Conservation (phyloP, 1,140 invertebrate genomes). For the Chrysoperla carnea region DNA sequence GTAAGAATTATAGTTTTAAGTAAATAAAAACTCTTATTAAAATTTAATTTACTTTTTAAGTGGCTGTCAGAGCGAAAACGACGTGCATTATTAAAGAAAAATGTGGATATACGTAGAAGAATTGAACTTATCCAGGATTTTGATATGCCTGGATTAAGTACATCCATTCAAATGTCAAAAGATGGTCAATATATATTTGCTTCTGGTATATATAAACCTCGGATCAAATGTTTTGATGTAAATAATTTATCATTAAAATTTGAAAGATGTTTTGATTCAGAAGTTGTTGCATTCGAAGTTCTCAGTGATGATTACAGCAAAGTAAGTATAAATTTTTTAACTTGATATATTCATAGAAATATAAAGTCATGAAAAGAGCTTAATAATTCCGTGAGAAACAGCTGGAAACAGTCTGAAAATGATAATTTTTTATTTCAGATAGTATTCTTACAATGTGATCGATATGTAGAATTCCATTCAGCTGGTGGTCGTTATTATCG, state of each 20-base stretch:
- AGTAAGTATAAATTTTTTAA: constrained; percentile 26
- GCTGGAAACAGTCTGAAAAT: no score
- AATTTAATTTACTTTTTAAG: constrained; percentile 31
- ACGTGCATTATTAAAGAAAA: constrained; percentile 70
- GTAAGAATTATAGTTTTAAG: constrained; percentile 35
- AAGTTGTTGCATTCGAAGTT: constrained; percentile 75
- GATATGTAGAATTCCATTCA: constrained; percentile 90
- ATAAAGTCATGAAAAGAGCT: no score
- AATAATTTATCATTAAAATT: constrained; percentile 95
- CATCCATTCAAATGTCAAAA: constrained; percentile 64
- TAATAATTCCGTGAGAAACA: no score
- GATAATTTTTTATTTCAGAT: constrained; percentile 33
- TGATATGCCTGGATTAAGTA: constrained; percentile 93
- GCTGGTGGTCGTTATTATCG: constrained; percentile 82
- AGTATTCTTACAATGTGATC: constrained; percentile 65
- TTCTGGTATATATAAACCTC: constrained; percentile 92
- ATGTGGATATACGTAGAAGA: constrained; percentile 72
- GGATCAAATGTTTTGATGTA: constrained; percentile 91
- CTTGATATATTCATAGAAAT: no score
- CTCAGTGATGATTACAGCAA: constrained; percentile 83
- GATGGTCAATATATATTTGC: constrained; percentile 88
- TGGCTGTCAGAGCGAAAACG: constrained; percentile 87
- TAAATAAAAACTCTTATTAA: no score
- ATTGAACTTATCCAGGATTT: constrained; percentile 98
- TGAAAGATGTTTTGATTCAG: constrained; percentile 93